Evolutionary conservation across 2,113 vertebrate species (phyloP), one percentile per base, ranked within the genome.

Genomic region (Glareola pratincola): DNA sequence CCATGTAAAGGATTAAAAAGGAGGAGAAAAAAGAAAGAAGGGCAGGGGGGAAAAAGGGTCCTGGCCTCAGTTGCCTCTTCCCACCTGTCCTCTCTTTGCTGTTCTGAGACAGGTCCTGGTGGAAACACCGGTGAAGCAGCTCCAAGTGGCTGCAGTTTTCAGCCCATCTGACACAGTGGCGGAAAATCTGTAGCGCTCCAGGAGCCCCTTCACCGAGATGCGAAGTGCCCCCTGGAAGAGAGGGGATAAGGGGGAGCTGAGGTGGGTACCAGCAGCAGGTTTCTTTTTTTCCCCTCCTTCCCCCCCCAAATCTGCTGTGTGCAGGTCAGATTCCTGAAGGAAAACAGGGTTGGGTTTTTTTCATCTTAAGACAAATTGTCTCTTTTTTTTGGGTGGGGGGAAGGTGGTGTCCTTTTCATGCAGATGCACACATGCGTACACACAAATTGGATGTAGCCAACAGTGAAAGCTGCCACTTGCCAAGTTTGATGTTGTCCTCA

Each of bases 1-100:
- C 80, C 87, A 72, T 48, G 29, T 92, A 95, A 85, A 95, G 66
- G 73, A 84, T 87, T 87, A 69, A 78, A 85, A 90, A 87, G 64
- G 62, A 89, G 75, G 53, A 47, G 34, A 36, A 82, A 53, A 76
- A 60, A 68, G 22, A 72, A 83, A 84, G 21, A 22, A 20, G 3
- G 6, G 2, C 5, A 2, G 10, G 16, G 9, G 6, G 6, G 8
- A 16, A 17, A 8, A 13, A 12, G 5, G 12, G 16, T 56, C 17
- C 57, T 75, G 36, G 47, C 73, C 36, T 79, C 4, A 4, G 34
- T 37, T 92, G 51, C 47, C 41, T 87, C 62, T 14, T 88, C 47
- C 75, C 22, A 45, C 57, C n/a, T 4, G 3, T 71, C 12, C 10
- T 73, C 63, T 77, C 45, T 39, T 77, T 2, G 2, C 29, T 74